A percentile compares a stretch with the other conserved stretches of the same genome.
Evolutionary conservation across 2,888 invertebrate species (phyloP).

Genomic region (Rhingia rostrata): DNA sequence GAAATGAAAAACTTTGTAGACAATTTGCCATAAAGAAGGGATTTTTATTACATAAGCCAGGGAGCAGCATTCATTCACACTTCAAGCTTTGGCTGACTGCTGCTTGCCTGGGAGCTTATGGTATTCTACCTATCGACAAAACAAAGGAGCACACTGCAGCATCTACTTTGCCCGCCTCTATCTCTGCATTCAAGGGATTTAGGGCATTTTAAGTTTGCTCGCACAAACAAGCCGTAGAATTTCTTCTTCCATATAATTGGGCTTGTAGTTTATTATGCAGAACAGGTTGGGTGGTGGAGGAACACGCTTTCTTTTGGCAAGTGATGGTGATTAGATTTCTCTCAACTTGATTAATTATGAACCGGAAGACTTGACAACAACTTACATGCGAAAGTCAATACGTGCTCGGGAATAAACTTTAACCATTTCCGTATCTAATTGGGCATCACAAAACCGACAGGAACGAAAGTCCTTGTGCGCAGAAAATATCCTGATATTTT

Average conservation of each 20-base stretch:
- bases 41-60: conserved; percentile 43
- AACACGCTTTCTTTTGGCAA: conserved; percentile 27
- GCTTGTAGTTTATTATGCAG: conserved; percentile 28
- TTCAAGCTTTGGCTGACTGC: conserved; percentile 33
- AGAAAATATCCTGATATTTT: conserved; percentile 32
- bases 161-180: background rate
- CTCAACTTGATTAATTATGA: conserved; percentile 16
- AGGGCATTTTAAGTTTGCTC: conserved; percentile 31
- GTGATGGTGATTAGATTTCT: conserved; percentile 43
- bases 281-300: background rate
- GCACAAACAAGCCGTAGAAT: background rate
- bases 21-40: conserved; percentile 13
- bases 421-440: conserved; percentile 8
- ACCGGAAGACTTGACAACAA: conserved; percentile 20
- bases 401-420: conserved; percentile 32
- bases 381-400: background rate
- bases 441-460: conserved; percentile 4
- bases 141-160: conserved; percentile 30
- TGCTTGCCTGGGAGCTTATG: background rate
- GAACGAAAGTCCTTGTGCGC: background rate
- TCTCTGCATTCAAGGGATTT: conserved; percentile 20
- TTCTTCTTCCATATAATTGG: conserved; percentile 37
- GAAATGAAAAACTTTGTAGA: conserved; percentile 36
- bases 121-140: conserved; percentile 15
- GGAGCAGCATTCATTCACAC: conserved; percentile 50